Base-by-base conservation (phyloP, 2,113 vertebrate species). In the Cromileptes altivelis region DNA sequence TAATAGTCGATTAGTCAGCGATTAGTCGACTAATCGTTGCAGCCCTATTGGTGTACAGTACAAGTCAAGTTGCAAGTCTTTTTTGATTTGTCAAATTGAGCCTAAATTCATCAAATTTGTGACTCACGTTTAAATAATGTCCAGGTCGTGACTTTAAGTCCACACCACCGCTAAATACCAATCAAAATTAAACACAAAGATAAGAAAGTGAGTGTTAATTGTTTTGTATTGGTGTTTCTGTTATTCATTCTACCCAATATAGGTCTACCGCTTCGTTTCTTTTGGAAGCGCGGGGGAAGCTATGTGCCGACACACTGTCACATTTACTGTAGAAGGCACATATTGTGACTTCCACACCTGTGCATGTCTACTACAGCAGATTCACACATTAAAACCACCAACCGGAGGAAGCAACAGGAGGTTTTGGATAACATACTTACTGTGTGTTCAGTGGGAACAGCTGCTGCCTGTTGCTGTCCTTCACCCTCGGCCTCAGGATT, bases 401-500 rank as follows among this genome's bases (percentile, higher is more conserved):
- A n/a, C 80, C 30, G n/a, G 50, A 81, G 72, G 25, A 78, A 84
- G 67, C 47, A 60, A 80, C 65, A 62, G 78, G 47, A 67, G 75
- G 67, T 33, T 83, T 85, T 80, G 75, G 56, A 80, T 81, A 80
- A 79, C 57, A 52, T 11, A 25, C 40, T 45, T 25, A 47, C 25
- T 9, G 45, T 47, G 45, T 47, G 30, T 75, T 79, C n/a, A 13
- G 52, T 60, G 21, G 61, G 50, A 80, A 80, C 85, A 91, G 86
- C 79, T 91, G 89, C 76, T 86, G 84, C 67, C 87, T 85, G 80
- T 77, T 81, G 56, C 55, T 68, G 45, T 80, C 70, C 64, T 63
- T 89, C 70, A 75, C n/a, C 27, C 37, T 23, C 73, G 58, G 40
- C 42, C 45, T 37, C 37, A 56, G 52, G 57, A 68, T 76, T 75